Evolutionary conservation across 2,113 vertebrate genomes (phyloP).

Genomic region (Halcyon senegalensis): DNA sequence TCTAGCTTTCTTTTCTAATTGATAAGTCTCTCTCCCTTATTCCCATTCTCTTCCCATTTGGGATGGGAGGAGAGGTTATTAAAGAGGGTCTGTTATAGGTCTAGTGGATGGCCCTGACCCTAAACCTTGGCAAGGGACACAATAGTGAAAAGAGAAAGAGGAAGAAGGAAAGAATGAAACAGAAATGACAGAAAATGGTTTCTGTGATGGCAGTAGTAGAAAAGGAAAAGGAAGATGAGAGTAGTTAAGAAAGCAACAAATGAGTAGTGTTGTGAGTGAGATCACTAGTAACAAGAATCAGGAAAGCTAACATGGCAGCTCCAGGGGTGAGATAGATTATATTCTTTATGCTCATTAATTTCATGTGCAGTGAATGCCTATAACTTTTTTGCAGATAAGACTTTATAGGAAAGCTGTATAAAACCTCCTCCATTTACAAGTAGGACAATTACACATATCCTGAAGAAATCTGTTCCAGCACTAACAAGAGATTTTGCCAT

Average conservation of each 20-base stretch:
- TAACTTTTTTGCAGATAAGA: neutral
- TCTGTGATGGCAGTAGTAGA: neutral
- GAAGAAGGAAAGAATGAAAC: neutral
- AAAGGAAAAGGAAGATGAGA: neutral
- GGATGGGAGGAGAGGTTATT: too few relatives aligned
- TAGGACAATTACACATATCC: neutral
- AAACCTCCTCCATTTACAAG: rapidly evolving
- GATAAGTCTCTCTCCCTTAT: too few relatives aligned
- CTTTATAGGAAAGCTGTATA: neutral
- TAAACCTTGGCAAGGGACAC: neutral
- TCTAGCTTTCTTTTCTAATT: too few relatives aligned
- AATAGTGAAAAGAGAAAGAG: neutral
- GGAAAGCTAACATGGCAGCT: neutral
- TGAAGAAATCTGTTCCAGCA: neutral
- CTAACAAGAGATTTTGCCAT: neutral
- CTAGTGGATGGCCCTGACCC: too few relatives aligned
- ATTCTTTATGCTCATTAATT: neutral
- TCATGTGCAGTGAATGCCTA: neutral
- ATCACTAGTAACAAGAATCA: neutral
- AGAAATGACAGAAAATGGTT: neutral
- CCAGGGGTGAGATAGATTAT: neutral
- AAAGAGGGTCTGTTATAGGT: too few relatives aligned
- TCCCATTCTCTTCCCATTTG: too few relatives aligned
- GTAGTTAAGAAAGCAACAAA: neutral
- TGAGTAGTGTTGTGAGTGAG: neutral